Base-by-base conservation (phyloP, 2,797 vertebrate species). In the Salarias fasciatus region DNA sequence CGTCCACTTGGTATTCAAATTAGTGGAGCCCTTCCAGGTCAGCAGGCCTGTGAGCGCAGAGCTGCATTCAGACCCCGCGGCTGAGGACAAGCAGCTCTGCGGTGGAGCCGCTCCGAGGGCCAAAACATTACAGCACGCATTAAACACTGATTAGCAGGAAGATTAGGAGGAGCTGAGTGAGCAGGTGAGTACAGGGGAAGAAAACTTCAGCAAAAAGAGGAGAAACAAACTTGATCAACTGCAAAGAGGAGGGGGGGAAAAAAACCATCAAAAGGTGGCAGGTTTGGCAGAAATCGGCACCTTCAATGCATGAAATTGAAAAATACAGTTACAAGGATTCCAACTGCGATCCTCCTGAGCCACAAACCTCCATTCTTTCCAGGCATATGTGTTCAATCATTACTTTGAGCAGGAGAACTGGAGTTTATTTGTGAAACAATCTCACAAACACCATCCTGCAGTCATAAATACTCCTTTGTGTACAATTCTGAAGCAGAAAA, bases 11-110 rank as follows among this genome's bases (percentile, higher is more conserved):
- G 69, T 83, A 83, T 88, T 89, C 63, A 86, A 88, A 84, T 83
- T 70, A 88, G 79, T 57, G 51, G 64, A 83, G 80, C 75, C 68
- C 78, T 91, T 92, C 84, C 85, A 90, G 88, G 87, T 90, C 91
- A 92, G 68, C 65, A 72, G 64, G 69, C 81, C 63, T 80, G 63
- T 71, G 49, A 86, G 80, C 69, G 52, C 66, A 65, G 54, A 38
- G 51, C 71, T 84, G 63, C 52, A 50, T 76, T 77, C 47, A 75
- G 72, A 68, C 55, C 86, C 63, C 0, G 4, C 41, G 80, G 86
- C 81, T 45, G 60, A 82, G 64, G 79, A 79, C 64, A 75, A 83
- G 65, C 55, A 64, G 62, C 11, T 43, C 56, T 44, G 53, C 57
- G 71, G 77, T 53, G 14, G 35, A 83, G 69, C 52, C 60, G 48